Evolutionary conservation across 2,888 invertebrate species (phyloP).

Genomic region (Apantesis nais): DNA sequence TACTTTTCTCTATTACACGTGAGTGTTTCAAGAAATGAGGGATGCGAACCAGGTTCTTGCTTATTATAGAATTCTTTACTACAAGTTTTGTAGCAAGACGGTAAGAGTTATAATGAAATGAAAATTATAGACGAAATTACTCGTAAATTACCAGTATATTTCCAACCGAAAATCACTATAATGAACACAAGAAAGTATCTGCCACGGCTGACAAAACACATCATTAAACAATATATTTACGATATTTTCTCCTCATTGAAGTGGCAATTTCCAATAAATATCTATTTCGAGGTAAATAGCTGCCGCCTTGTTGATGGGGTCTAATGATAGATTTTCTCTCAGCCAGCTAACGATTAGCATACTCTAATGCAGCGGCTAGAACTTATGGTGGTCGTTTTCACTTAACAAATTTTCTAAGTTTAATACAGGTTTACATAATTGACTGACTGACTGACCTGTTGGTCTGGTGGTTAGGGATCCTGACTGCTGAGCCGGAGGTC

Average conservation of each 20-base stretch:
- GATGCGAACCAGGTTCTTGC: too few relatives aligned
- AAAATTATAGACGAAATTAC: background rate
- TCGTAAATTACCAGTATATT: background rate
- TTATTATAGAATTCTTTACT: background rate
- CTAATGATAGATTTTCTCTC: conserved; percentile 39
- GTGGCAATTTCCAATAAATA: conserved; percentile 21
- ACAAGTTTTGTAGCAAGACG: background rate
- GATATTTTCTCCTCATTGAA: conserved; percentile 18
- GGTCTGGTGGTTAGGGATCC: too few relatives aligned
- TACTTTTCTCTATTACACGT: too few relatives aligned
- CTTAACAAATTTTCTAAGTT: background rate
- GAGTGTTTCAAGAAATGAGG: too few relatives aligned
- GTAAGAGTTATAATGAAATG: background rate
- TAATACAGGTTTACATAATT: too few relatives aligned
- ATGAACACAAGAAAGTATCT: conserved; percentile 3
- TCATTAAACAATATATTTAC: conserved; percentile 20
- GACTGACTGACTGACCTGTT: too few relatives aligned
- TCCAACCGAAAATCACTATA: conserved; percentile 1
- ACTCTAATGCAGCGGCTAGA: conserved; percentile 9
- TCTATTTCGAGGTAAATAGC: conserved; percentile 18
- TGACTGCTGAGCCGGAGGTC: too few relatives aligned
- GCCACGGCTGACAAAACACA: conserved; percentile 18
- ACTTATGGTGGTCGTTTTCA: conserved; percentile 6
- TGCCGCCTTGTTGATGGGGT: conserved; percentile 14
- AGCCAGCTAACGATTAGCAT: conserved; percentile 26